These are phyloP conservation scores for Seriola rivoliana DNA, from an alignment of 2,113 vertebrate species.

Conservation along the genomic window DNA sequence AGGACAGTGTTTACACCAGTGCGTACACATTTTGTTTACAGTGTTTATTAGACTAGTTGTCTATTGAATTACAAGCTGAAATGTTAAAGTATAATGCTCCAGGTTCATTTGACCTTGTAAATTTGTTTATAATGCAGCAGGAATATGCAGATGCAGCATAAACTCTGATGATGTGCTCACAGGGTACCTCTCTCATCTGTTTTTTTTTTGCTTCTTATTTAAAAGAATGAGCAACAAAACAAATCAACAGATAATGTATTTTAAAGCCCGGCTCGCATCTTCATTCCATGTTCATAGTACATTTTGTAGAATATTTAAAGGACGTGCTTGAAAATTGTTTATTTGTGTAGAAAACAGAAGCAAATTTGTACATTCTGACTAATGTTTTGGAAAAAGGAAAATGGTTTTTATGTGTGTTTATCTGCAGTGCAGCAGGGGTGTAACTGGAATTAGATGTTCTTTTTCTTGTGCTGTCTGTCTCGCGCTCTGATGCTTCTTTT, in stretches of 20 bases:
- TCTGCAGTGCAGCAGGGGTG: constrained; percentile 48
- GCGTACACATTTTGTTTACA: constrained; percentile 78
- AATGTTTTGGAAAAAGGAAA: constrained; percentile 13
- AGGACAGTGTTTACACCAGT: constrained; percentile 74
- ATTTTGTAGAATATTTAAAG: constrained; percentile 79
- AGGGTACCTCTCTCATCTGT: constrained; percentile 48
- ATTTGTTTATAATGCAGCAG: constrained; percentile 68
- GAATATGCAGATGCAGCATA: constrained; percentile 56
- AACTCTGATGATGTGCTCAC: constrained; percentile 34
- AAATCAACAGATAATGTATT: constrained; percentile 55
- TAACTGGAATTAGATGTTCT: constrained; percentile 77
- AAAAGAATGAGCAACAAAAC: constrained; percentile 35
- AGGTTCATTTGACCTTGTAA: constrained; percentile 58
- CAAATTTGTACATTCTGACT: constrained; percentile 72
- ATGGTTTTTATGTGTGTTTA: constrained; percentile 32
- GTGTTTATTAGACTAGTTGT: constrained; percentile 71
- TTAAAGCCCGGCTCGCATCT: constrained; percentile 44
- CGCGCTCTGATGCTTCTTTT: constrained; percentile 38
- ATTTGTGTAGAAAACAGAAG: constrained; percentile 56
- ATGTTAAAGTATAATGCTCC: constrained; percentile 47
- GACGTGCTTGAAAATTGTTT: constrained; percentile 54
- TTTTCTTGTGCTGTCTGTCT: constrained; percentile 50
- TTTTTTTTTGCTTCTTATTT: constrained; percentile 53
- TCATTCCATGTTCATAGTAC: constrained; percentile 56
- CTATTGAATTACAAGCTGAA: constrained; percentile 60